A percentile compares a stretch with the other conserved stretches of the same genome.
Evolutionary conservation across 2,888 invertebrate genomes (phyloP).

Genomic region (Aleiodes testaceus): DNA sequence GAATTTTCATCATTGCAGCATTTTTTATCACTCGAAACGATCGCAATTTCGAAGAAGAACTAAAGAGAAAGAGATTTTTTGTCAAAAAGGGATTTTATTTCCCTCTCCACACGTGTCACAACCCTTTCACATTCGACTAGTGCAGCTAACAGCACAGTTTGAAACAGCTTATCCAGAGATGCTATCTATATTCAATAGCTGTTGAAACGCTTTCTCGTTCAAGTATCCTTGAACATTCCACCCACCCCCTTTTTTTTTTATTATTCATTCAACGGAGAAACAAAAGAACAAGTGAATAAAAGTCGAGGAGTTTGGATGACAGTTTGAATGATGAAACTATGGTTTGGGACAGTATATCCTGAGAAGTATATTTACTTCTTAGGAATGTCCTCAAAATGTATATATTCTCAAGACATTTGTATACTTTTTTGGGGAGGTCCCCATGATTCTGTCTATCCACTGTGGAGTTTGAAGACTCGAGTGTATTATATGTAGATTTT

Average conservation of each 20-base stretch:
- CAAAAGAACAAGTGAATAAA: not conserved
- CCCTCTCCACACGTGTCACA: not conserved
- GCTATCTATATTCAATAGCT: conserved; percentile 1
- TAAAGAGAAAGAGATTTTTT: not conserved
- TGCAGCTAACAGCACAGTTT: not conserved
- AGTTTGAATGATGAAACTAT: no score
- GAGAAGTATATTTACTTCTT: no score
- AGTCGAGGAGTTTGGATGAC: not conserved
- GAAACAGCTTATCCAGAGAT: conserved; percentile 17
- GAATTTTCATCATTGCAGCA: no score
- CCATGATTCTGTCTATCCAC: no score
- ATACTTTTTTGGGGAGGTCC: no score
- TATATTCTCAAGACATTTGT: no score
- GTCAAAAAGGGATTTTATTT: not conserved
- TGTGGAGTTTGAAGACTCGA: no score
- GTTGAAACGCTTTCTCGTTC: not conserved
- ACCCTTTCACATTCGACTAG: not conserved
- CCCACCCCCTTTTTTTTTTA: not conserved
- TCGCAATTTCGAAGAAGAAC: no score
- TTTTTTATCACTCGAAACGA: no score
- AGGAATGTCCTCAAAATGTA: no score
- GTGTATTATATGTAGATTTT: no score
- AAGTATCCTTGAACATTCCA: conserved; percentile 10
- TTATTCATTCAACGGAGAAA: not conserved
- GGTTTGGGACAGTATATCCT: not conserved